A percentile compares a stretch with the other conserved stretches of the same genome.
These are phyloP conservation scores for Cosmia trapezina DNA, from an alignment of 2,888 invertebrate species.

Conservation along the genomic window DNA sequence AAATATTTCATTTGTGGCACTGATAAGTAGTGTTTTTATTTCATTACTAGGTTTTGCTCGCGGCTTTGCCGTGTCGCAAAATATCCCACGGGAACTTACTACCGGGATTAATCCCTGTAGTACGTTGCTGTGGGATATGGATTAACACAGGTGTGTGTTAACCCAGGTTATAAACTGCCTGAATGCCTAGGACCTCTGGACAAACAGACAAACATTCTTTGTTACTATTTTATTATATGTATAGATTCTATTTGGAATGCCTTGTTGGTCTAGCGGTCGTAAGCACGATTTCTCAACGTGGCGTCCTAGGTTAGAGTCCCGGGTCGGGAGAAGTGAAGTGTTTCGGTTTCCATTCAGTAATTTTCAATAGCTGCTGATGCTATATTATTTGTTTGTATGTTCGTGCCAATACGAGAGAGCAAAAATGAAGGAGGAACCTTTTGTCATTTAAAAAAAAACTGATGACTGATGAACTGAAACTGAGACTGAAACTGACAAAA, in stretches of 20 bases:
- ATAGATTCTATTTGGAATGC: neutral
- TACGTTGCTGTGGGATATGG: too few relatives aligned
- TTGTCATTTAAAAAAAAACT: neutral
- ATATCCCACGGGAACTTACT: too few relatives aligned
- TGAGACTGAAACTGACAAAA: too few relatives aligned
- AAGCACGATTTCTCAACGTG: neutral
- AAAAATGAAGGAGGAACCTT: neutral
- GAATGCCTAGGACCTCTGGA: too few relatives aligned
- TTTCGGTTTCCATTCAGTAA: neutral
- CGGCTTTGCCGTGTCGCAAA: too few relatives aligned
- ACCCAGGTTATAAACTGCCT: too few relatives aligned
- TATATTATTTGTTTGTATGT: neutral
- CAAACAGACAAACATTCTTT: too few relatives aligned
- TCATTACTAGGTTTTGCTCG: neutral
- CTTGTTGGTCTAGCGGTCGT: neutral
- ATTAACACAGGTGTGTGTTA: too few relatives aligned
- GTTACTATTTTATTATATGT: too few relatives aligned
- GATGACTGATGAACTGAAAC: too few relatives aligned
- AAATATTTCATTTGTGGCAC: slow-evolving; percentile 16
- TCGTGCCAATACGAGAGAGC: neutral
- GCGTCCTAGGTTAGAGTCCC: neutral
- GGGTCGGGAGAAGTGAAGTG: neutral
- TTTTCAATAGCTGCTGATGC: neutral
- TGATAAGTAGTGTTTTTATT: slow-evolving; percentile 20
- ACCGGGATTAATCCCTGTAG: too few relatives aligned